Evolutionary conservation across 2,888 invertebrate species (phyloP), one percentile per base, ranked within the genome.

Genomic region (Smittia sp.): DNA sequence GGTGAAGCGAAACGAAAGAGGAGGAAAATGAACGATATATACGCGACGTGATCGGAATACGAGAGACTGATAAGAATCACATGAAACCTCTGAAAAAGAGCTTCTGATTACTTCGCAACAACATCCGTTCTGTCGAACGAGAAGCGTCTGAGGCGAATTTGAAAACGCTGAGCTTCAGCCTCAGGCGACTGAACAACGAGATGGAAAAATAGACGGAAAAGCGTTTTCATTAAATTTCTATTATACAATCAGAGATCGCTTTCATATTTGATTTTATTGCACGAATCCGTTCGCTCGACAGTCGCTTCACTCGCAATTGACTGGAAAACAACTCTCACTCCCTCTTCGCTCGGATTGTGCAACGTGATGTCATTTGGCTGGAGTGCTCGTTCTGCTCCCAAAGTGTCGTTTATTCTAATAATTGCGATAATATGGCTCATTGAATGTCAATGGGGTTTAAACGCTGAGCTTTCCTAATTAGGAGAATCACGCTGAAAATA

Each of bases 201-300:
- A n/a, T n/a, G n/a, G n/a, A 32, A 32, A 32, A 32, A 46, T 46
- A 46, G 46, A 46, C 46, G 46, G 46, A 46, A 46, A 46, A 46
- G 46, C 46, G 46, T 46, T 58, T 20, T 58, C 58, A 58, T 58
- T 58, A 58, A 58, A 58, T 58, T 58, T 58, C 58, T 58, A 58
- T 58, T 58, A 58, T 58, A 18, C 58, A 67, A 67, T 67, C 41
- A 67, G 41, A 39, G 67, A 67, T 67, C 38, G 67, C 67, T 67
- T 67, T 67, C 67, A 67, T 67, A 24, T 67, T 67, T 67, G 67
- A 67, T 67, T 67, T 67, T 41, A 58, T 58, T 58, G 58, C 52
- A 13, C 11, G 46, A 46, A n/a, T 46, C 46, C n/a, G 11, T 11
- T 46, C 46, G n/a, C 32, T 32, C 6, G 38, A 38, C 6, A 38